phyloP scores from a whole-genome alignment of 2,888 invertebrate species.

The Cryptocephalus moraei region DNA sequence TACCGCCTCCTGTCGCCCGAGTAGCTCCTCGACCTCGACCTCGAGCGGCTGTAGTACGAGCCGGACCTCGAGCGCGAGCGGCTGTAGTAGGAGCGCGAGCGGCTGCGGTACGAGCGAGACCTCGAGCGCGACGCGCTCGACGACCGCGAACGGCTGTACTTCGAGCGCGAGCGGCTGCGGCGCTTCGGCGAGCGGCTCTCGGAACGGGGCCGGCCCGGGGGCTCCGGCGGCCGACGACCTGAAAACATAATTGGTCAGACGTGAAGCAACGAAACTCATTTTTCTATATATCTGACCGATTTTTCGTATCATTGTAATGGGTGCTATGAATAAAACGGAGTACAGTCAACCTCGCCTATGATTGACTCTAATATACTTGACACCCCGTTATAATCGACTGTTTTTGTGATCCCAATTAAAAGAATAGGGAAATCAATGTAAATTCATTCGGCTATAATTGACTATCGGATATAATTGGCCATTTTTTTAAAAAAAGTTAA shows the following conservation, averaged over 20 bases:
- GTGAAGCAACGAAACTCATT: too few relatives aligned
- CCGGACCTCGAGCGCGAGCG: slow-evolving; percentile 41
- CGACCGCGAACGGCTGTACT: slow-evolving; percentile 34
- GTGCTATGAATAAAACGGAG: too few relatives aligned
- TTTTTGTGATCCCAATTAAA: too few relatives aligned
- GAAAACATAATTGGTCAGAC: background rate
- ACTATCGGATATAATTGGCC: too few relatives aligned
- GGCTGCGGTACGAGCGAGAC: slow-evolving; percentile 35
- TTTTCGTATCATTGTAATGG: too few relatives aligned
- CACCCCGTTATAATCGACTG: too few relatives aligned
- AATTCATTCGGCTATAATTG: too few relatives aligned
- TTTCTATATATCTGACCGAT: too few relatives aligned
- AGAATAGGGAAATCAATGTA: too few relatives aligned
- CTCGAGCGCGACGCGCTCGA: slow-evolving; percentile 42
- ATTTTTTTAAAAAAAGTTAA: too few relatives aligned
- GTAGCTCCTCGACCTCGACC: slow-evolving; percentile 44
- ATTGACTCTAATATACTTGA: too few relatives aligned
- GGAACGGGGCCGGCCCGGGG: slow-evolving; percentile 39
- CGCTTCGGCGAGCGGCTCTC: slow-evolving; percentile 52
- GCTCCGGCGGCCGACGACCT: slow-evolving; percentile 37
- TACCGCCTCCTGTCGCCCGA: slow-evolving; percentile 39
- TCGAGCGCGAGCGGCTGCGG: slow-evolving; percentile 54
- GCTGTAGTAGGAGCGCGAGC: slow-evolving; percentile 54
- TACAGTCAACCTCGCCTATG: too few relatives aligned
- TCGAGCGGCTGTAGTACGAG: slow-evolving; percentile 46